Evolutionary conservation across 2,797 vertebrate genomes (phyloP), one percentile per base, ranked within the genome.

Genomic region (Eurystomus glaucurus): DNA sequence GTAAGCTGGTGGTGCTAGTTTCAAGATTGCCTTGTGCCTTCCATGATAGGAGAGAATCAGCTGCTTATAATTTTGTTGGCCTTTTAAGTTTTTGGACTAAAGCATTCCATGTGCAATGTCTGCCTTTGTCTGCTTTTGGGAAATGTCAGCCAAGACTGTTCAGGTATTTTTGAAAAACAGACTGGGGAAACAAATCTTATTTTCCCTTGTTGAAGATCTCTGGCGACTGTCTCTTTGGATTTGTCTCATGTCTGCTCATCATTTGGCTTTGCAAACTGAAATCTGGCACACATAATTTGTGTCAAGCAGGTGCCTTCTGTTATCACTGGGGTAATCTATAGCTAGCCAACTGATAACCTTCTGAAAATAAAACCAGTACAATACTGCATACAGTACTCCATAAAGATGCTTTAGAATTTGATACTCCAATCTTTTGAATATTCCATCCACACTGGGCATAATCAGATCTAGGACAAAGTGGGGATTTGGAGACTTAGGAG

Each of bases 221-320:
- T 75, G 79, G 35, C 90, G 61, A 54, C 65, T 85, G 61, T 72
- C 57, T 96, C 86, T 93, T 88, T 20, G 31, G 43, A 79, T 92
- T 72, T 76, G 35, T 89, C 62, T 87, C 62, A 39, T 89, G 86
- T 20, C 65, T 25, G 31, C 76, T 84, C 92, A 94, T 51, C 0
- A 0, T 78, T 94, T 96, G 95, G 94, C 93, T 93, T 78, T 90
- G 90, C 69, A 88, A 93, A 85, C 1, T 4, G 76, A 70, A 96
- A 95, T 95, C 80, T 96, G 96, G 93, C 94, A 91, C 69, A 33
- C 80, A 93, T 8, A 5, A 11, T 81, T 84, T 70, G 69, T 78
- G 69, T 95, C 90, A 94, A 86, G 87, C 60, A 93, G 89, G 35
- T 90, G 76, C 93, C 95, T 95, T 96, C 95, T 94, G 94, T 88